A percentile compares a stretch with the other conserved stretches of the same genome.
These are phyloP conservation scores for Ostrea denselamellosa DNA, from an alignment of 1,140 invertebrate genomes.

Conservation along the genomic window DNA sequence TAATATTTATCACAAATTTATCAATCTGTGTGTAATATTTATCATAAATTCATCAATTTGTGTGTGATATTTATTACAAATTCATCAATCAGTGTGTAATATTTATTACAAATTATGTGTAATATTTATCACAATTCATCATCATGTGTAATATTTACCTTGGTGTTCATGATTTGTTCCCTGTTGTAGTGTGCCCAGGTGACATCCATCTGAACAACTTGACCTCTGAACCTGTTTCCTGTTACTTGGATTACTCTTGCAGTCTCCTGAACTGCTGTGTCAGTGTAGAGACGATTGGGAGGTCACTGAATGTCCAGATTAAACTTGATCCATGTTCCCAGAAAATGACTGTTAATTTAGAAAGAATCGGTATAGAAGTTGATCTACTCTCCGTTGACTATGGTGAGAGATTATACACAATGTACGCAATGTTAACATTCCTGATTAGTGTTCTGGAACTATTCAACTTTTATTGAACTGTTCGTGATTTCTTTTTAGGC, in stretches of 20 bases:
- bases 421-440: background rate
- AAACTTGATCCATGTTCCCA: conserved; percentile 48
- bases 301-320: conserved; percentile 32
- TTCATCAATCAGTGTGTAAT: too few species aligned
- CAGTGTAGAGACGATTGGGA: conserved; percentile 21
- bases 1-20: too few species aligned
- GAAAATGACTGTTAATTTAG: conserved; percentile 45
- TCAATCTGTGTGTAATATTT: too few species aligned
- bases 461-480: background rate
- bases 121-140: background rate
- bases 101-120: too few species aligned
- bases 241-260: conserved; percentile 46
- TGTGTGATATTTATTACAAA: too few species aligned
- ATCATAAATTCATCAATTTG: too few species aligned
- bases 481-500: background rate
- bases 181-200: background rate
- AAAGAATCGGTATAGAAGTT: conserved; percentile 48
- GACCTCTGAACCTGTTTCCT: conserved; percentile 19
- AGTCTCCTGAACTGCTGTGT: conserved; percentile 50
- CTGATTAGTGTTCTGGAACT: background rate
- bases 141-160: background rate
- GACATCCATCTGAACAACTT: background rate
- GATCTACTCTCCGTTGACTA: conserved; percentile 46
- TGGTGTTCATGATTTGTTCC: background rate
- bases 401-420: background rate